phyloP scores from a whole-genome alignment of 2,113 vertebrate genomes.

The Cettia cetti region DNA sequence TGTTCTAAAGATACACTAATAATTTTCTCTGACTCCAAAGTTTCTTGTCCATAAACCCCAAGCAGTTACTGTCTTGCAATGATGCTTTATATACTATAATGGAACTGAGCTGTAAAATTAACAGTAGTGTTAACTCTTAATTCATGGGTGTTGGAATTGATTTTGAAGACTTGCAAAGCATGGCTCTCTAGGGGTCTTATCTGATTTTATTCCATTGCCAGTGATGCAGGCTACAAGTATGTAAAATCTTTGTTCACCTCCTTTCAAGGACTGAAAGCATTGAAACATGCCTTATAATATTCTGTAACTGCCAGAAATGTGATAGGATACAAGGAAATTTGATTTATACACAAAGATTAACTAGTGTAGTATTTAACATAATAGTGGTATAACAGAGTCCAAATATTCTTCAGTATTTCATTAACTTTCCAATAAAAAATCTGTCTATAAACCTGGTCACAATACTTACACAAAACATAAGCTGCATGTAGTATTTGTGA shows the following conservation, averaged over 20 bases:
- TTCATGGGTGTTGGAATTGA: not conserved
- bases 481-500: not conserved
- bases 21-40: not conserved
- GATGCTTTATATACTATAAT: not conserved
- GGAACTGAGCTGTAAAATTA: not conserved
- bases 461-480: not conserved
- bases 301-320: not conserved
- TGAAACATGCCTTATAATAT: not conserved
- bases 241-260: not conserved
- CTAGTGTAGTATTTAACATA: not conserved
- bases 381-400: not conserved
- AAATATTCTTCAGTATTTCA: not conserved
- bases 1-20: not conserved
- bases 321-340: not conserved
- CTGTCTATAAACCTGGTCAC: not conserved
- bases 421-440: not conserved
- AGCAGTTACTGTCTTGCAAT: not conserved
- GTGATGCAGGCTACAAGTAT: not conserved
- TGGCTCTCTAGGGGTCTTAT: not conserved
- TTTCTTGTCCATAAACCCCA: not conserved
- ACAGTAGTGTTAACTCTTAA: not conserved
- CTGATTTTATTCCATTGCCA: not conserved
- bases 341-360: not conserved
- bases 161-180: not conserved
- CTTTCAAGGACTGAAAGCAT: not conserved